Evolutionary conservation across 2,888 invertebrate genomes (phyloP), one percentile per base, ranked within the genome.

Genomic region (Amorpha juglandis): DNA sequence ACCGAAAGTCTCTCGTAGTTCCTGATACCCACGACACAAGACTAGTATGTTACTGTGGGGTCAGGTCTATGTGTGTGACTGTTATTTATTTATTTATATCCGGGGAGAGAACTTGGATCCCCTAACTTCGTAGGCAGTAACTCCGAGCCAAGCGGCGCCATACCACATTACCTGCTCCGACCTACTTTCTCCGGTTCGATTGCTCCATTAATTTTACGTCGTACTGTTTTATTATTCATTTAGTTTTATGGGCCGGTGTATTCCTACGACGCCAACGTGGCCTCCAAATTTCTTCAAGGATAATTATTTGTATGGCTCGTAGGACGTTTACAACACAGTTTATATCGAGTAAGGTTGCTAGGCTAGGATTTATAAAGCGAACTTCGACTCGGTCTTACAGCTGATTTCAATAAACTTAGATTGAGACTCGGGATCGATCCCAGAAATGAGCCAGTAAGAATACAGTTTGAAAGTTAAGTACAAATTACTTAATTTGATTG

Each of bases 201-300:
- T 58, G 58, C 58, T 42, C 58, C 58, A 58, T 58, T 58, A 58
- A 58, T 42, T 58, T 58, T 58, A 58, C 38, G 58, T 58, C 58
- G 58, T 58, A 58, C 58, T 58, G 42, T 58, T 58, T 58, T 58
- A 58, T 58, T 58, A 58, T 58, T 58, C 58, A 58, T 58, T 58
- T 58, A 38, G 58, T 58, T 58, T 52, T 58, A 58, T 58, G 42
- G 19, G 16, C 58, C 38, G 58, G 42, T 58, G 58, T 58, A 58
- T 38, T 19, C 58, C 58, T 63, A 33, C 47, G 63, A 63, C 45
- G 12, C 45, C 45, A 14, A 45, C 21, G 47, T 21, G 38, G 35
- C 50, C 51, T 21, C 38, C 35, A 38, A 19, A 52, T 35, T 63
- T 51, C 38, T 63, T 21, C 1, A 12, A 58, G 58, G 38, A 55